Conservation (phyloP, 2,113 vertebrate genomes). For the Cephalopterus ornatus region DNA sequence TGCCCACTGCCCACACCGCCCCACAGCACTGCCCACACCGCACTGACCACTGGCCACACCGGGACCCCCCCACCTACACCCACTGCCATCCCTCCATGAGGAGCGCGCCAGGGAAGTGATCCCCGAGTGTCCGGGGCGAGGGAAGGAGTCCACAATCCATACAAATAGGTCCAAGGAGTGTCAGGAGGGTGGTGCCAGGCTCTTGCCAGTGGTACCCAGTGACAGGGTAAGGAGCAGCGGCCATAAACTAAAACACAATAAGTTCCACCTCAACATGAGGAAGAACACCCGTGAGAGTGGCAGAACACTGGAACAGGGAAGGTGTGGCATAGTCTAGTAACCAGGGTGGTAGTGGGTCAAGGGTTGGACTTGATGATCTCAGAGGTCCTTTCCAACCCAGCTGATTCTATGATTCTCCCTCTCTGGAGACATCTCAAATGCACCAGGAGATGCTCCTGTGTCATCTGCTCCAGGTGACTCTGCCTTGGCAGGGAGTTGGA, state of each 20-base stretch:
- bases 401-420: too few species aligned
- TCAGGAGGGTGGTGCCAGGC: not conserved
- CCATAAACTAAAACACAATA: not conserved
- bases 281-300: not conserved
- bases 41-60: too few species aligned
- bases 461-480: not conserved
- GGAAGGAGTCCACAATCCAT: accelerated
- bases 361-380: too few species aligned
- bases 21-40: not conserved
- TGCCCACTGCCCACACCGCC: too few species aligned
- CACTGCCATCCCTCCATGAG: not conserved
- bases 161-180: not conserved
- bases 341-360: too few species aligned
- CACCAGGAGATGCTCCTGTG: not conserved
- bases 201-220: not conserved
- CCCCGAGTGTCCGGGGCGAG: accelerated
- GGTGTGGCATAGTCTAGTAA: too few species aligned
- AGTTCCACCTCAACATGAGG: not conserved
- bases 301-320: not conserved
- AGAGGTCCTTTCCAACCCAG: too few species aligned
- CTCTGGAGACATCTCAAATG: not conserved
- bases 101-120: accelerated
- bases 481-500: not conserved
- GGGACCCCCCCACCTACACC: not conserved
- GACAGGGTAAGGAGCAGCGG: not conserved